These are phyloP conservation scores for Polypterus bichir DNA, from an alignment of 2,113 vertebrate genomes.

Conservation along the genomic window DNA sequence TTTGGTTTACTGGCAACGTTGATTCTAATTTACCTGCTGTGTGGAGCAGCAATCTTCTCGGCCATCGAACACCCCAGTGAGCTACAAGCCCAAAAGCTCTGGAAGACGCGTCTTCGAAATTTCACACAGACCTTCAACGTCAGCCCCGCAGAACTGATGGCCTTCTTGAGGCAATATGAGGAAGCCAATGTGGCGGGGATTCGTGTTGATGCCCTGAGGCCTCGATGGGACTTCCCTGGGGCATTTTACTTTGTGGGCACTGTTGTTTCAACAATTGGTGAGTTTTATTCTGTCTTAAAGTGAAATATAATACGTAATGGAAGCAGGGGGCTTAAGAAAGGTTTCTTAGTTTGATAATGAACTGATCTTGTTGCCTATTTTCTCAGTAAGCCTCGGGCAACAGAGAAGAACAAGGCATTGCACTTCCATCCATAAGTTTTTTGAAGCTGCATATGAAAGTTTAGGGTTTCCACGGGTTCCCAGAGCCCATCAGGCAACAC, in stretches of 20 bases:
- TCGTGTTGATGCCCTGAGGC: conserved; percentile 52
- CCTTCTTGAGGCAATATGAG: conserved; percentile 66
- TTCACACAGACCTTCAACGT: conserved; percentile 63
- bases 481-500: no score
- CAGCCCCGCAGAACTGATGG: conserved; percentile 50
- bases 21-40: conserved; percentile 67
- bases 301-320: no score
- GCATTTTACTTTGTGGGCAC: conserved; percentile 82
- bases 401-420: no score
- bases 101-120: conserved; percentile 58
- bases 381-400: no score
- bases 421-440: no score
- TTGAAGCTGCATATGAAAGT: no score
- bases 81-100: conserved; percentile 56
- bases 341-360: no score
- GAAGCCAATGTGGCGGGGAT: conserved; percentile 65
- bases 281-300: conserved; percentile 25
- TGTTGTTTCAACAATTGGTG: conserved; percentile 75
- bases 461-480: no score
- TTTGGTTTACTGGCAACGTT: conserved; percentile 63
- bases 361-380: no score
- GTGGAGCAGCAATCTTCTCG: conserved; percentile 70
- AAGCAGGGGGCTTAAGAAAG: no score
- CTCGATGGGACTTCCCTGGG: conserved; percentile 74
- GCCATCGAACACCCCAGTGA: conserved; percentile 68